phyloP scores from a whole-genome alignment of 2,888 invertebrate genomes.

The Lumbricus terrestris region DNA sequence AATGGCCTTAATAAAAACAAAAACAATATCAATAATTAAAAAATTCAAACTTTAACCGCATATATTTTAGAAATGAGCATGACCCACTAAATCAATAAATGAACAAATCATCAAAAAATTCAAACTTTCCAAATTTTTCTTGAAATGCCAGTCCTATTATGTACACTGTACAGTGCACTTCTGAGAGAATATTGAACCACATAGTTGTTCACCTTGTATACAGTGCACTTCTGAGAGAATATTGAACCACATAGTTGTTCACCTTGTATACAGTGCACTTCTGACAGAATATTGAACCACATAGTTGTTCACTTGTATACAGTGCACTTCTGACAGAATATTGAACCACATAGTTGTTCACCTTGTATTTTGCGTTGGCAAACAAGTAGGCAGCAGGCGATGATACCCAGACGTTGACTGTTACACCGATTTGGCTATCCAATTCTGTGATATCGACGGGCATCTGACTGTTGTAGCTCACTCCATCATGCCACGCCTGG shows the following conservation, averaged over 20 bases:
- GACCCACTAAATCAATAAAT: background rate
- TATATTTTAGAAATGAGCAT: background rate
- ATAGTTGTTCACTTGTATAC: background rate
- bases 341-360: constrained; percentile 28
- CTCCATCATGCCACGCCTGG: constrained; percentile 14
- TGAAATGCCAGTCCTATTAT: background rate
- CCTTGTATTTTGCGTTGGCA: constrained; percentile 51
- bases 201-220: background rate
- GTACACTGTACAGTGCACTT: too few species aligned
- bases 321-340: background rate
- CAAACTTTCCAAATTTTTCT: background rate
- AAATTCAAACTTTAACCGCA: too few species aligned
- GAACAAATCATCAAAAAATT: background rate
- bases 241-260: background rate
- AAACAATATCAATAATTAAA: too few species aligned
- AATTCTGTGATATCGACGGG: background rate
- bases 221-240: background rate
- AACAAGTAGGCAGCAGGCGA: constrained; percentile 42
- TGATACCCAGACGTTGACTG: constrained; percentile 47
- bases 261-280: background rate
- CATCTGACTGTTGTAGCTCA: background rate
- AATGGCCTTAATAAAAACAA: too few species aligned
- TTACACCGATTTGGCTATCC: constrained; percentile 21
- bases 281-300: background rate
- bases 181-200: background rate